Conservation (phyloP, 2,797 vertebrate genomes). For the Acipenser transmontanus region DNA sequence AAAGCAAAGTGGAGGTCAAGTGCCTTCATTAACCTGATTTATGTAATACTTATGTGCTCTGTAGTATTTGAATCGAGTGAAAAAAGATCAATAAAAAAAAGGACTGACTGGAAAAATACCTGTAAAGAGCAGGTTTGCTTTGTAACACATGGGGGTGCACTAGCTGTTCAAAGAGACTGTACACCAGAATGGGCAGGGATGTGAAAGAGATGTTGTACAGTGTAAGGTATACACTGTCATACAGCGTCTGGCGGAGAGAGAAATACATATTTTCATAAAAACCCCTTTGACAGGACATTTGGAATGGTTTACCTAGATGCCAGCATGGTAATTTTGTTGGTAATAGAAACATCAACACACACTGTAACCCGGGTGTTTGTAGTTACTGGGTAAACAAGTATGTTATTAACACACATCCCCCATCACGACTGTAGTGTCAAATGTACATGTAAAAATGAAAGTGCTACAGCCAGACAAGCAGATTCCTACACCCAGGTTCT, state of each 20-base stretch:
- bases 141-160: constrained; percentile 88
- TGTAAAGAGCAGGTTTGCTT: constrained; percentile 86
- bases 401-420: too few relatives aligned
- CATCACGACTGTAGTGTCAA: too few relatives aligned
- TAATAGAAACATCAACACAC: not conserved
- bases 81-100: too few relatives aligned
- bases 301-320: not conserved
- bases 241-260: constrained; percentile 73
- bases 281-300: not conserved
- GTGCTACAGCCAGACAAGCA: too few relatives aligned
- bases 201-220: constrained; percentile 99
- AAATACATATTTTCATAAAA: not conserved
- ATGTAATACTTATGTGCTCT: not conserved
- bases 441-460: too few relatives aligned
- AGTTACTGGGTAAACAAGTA: not conserved
- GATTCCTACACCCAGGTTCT: too few relatives aligned
- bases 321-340: not conserved
- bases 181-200: constrained; percentile 93
- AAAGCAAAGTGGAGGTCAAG: not conserved
- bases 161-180: constrained; percentile 96
- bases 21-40: not conserved
- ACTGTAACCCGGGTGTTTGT: constrained; percentile 17
- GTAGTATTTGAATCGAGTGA: too few relatives aligned
- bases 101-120: constrained; percentile 50
- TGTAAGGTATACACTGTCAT: constrained; percentile 96